phyloP scores from a whole-genome alignment of 2,113 vertebrate species.

The Alces alces region DNA sequence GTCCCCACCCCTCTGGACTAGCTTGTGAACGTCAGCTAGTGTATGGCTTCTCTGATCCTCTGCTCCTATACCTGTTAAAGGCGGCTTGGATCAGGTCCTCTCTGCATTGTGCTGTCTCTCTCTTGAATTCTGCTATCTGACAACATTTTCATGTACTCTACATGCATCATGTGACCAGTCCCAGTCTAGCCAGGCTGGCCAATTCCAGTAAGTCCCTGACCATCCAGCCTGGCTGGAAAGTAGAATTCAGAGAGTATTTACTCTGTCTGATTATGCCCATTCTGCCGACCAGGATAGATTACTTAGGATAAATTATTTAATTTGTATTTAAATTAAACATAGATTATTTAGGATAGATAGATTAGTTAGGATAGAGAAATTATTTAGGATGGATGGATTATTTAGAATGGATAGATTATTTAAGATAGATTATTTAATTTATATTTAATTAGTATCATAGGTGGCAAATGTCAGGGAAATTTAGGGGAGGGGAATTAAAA shows the following conservation, averaged over 20 bases:
- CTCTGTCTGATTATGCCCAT: neutral
- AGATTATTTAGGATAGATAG: no score
- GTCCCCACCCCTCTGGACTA: neutral
- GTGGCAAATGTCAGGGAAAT: neutral
- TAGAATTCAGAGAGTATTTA: neutral
- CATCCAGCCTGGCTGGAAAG: neutral
- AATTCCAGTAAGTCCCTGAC: neutral
- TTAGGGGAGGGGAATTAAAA: neutral
- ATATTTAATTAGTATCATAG: neutral
- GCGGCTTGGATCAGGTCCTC: neutral
- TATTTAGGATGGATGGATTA: neutral
- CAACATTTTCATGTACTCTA: neutral
- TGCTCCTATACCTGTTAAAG: neutral
- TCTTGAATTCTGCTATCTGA: neutral
- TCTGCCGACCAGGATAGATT: neutral
- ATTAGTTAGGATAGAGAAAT: neutral
- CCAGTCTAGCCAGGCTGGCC: neutral
- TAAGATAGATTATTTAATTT: neutral
- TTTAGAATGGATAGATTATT: neutral
- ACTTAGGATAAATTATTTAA: neutral
- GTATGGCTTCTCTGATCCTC: neutral
- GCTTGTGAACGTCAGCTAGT: neutral
- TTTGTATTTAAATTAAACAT: neutral
- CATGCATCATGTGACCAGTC: neutral
- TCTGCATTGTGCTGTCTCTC: neutral